Evolutionary conservation across 2,888 invertebrate genomes (phyloP), one percentile per base, ranked within the genome.

Genomic region (Drosophila nigricruria): DNA sequence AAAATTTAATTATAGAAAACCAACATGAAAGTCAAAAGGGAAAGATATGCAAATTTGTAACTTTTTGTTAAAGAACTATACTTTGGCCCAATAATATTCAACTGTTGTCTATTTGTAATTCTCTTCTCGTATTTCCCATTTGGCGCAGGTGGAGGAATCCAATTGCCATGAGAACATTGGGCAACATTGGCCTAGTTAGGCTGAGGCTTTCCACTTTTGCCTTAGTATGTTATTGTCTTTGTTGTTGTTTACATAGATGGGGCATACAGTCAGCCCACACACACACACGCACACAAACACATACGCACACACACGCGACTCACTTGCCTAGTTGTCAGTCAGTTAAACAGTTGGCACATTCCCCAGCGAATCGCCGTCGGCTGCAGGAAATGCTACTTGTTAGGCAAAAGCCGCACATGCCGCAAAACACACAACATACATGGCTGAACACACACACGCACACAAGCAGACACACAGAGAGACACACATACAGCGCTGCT

Each of bases 351-450:
- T 76, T 81, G 87, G 73, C 70, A 76, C 68, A 81, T 72, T 86
- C 76, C 69, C 74, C 60, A 66, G 62, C 68, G 68, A 50, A 67
- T 60, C 60, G 80, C 88, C 83, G 72, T 47, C 67, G 81, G 87
- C 81, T 86, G 78, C 67, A 72, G 83, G 73, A 82, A 86, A 86
- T 73, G 78, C 76, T 77, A 80, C 86, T 82, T 80, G 86, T 72
- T 77, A 74, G 64, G 74, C 68, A 73, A 82, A 77, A 79, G 73
- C 85, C 79, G 60, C 75, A 77, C 81, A 78, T 65, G 72, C 76
- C 72, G 63, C 67, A 70, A 79, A 75, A 75, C 74, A 69, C 74
- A 77, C 66, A 68, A 56, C 40, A 72, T 53, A 72, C 54, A 76
- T 40, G 42, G 27, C 25, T 50, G 34, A 34, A 20, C 27, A 40